Evolutionary conservation across 2,797 vertebrate species (phyloP).

Genomic region (Morelia viridis): DNA sequence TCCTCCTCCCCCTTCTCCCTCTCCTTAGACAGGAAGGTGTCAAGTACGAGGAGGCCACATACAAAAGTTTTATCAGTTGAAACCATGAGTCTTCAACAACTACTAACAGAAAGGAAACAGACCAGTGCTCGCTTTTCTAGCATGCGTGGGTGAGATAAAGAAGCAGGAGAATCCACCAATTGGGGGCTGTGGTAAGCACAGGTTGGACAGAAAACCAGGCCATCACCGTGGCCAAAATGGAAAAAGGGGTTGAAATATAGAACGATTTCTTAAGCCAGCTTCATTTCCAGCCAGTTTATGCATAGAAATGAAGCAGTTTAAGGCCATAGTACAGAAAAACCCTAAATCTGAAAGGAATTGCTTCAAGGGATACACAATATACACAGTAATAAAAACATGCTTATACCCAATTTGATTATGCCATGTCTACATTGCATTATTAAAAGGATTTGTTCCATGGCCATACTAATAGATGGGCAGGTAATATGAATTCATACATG

Average conservation of each 20-base stretch:
- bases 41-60: not conserved
- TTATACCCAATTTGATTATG: not conserved
- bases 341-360: not conserved
- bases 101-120: not conserved
- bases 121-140: not conserved
- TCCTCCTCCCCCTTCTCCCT: not conserved
- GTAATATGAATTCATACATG: not conserved
- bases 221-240: not conserved
- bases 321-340: not conserved
- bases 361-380: not conserved
- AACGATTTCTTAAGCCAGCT: not conserved
- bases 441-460: not conserved
- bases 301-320: not conserved
- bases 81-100: not conserved
- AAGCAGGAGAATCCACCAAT: not conserved
- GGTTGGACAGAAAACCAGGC: not conserved
- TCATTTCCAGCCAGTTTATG: not conserved
- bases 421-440: not conserved
- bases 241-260: not conserved
- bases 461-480: not conserved
- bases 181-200: not conserved
- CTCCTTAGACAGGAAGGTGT: not conserved
- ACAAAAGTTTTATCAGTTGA: not conserved
- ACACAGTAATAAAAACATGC: not conserved
- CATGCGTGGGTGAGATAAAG: not conserved